Evolutionary conservation across 2,888 invertebrate species (phyloP).

Genomic region (Ditula angustiorana): DNA sequence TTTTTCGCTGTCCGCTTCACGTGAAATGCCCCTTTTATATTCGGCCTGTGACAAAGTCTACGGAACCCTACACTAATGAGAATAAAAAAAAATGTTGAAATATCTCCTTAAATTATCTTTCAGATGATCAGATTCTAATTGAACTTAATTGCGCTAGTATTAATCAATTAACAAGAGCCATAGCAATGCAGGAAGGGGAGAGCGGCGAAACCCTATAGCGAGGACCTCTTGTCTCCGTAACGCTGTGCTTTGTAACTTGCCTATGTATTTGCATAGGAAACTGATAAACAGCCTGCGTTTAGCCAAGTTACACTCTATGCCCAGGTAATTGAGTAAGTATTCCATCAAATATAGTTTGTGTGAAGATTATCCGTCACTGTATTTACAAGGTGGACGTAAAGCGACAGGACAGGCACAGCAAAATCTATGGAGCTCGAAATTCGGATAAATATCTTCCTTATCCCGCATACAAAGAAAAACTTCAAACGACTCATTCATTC

Average conservation of each 20-base stretch:
- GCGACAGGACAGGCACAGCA: neutral
- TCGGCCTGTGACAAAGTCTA: too few relatives aligned
- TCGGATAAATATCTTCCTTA: too few relatives aligned
- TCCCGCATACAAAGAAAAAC: neutral
- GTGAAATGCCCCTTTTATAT: too few relatives aligned
- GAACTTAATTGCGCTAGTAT: neutral
- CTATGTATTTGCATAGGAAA: constrained; percentile 29
- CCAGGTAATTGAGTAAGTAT: neutral
- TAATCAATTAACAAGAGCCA: neutral
- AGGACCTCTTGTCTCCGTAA: constrained; percentile 17
- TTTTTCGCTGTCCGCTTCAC: too few relatives aligned
- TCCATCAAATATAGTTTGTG: neutral
- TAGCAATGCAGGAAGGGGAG: neutral
- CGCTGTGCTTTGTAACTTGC: constrained; percentile 25
- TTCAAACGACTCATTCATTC: too few relatives aligned
- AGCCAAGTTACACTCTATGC: constrained; percentile 2
- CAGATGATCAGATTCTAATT: too few relatives aligned
- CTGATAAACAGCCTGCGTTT: constrained; percentile 6
- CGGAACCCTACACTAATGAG: too few relatives aligned
- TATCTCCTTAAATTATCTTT: too few relatives aligned
- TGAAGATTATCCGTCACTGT: constrained; percentile 18
- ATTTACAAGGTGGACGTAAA: constrained; percentile 9
- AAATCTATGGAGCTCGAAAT: neutral
- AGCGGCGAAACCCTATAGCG: neutral
- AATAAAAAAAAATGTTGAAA: too few relatives aligned